Evolutionary conservation across 2,888 invertebrate genomes (phyloP).

Genomic region (Eupithecia subfuscata): DNA sequence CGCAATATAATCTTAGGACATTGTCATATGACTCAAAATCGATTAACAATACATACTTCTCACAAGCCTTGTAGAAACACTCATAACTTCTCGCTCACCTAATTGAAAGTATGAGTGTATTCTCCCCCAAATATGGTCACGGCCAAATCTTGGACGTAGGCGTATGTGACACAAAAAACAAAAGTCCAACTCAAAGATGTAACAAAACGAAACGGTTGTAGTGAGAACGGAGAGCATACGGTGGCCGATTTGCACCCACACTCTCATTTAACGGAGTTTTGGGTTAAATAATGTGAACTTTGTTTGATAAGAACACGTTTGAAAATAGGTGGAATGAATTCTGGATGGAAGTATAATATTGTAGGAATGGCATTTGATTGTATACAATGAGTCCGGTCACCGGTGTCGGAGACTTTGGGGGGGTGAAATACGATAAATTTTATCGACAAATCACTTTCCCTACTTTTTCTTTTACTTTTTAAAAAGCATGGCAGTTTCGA

Average conservation of each 20-base stretch:
- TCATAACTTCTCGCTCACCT: constrained; percentile 21
- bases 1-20: neutral
- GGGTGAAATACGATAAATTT: too few species aligned
- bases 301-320: constrained; percentile 20
- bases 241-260: constrained; percentile 50
- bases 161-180: constrained; percentile 43
- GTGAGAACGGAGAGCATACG: constrained; percentile 43
- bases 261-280: constrained; percentile 37
- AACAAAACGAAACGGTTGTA: constrained; percentile 38
- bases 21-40: constrained; percentile 4
- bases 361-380: too few species aligned
- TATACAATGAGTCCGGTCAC: too few species aligned
- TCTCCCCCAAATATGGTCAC: constrained; percentile 39
- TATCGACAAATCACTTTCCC: too few species aligned
- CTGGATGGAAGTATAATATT: neutral
- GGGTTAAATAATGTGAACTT: constrained; percentile 19
- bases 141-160: constrained; percentile 42
- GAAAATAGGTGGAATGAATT: constrained; percentile 2
- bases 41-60: neutral
- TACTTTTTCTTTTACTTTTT: too few species aligned
- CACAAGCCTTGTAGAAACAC: constrained; percentile 10
- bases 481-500: too few species aligned
- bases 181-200: constrained; percentile 32
- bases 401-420: too few species aligned
- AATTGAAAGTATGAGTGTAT: constrained; percentile 31